Base-by-base conservation (phyloP, 2,888 invertebrate genomes). In the Scrobipalpa atriplicella region DNA sequence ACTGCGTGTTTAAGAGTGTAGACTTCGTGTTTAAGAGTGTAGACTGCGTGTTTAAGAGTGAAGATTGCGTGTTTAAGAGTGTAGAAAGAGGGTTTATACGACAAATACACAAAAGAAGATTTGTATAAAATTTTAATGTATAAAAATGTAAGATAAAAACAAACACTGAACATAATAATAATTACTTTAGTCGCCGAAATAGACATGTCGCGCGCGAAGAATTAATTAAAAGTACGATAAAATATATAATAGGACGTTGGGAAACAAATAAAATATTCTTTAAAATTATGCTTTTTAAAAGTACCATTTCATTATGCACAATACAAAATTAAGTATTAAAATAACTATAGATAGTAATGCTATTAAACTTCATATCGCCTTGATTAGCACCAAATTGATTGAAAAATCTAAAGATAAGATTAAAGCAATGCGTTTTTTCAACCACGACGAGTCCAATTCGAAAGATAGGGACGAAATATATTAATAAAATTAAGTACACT, bases 111-210 rank as follows among this genome's bases (percentile, higher is more conserved):
- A 76, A 74, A 72, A 75, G 70, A 71, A 71, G 64, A 68, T 78
- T 80, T 77, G 72, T 77, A 81, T 80, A 82, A 81, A 80, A 78
- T 77, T 81, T 80, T 79, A 79, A 81, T 85, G 78, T 82, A 83
- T 82, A 72, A 71, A 76, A 78, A 75, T 77, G 72, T 77, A 76
- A 76, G 54, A 77, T 81, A 81, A 78, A 81, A 73, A 78, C 71
- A 76, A 65, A 62, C 51, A 65, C 62, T 68, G 72, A 78, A 79
- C 73, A 47, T 70, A 29, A 16, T 70, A 38, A 64, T 16, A 73
- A 67, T 72, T 73, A 70, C 66, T 54, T 54, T 70, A 61, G 41
- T 19, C 21, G 16, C 2, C 51, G 36, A 71, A 71, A 70, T 66
- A 69, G 64, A 66, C 67, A 67, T 54, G 61, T 58, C 64, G 68